phyloP scores from a whole-genome alignment of 2,113 vertebrate genomes.

The Prietella phreatophila region DNA sequence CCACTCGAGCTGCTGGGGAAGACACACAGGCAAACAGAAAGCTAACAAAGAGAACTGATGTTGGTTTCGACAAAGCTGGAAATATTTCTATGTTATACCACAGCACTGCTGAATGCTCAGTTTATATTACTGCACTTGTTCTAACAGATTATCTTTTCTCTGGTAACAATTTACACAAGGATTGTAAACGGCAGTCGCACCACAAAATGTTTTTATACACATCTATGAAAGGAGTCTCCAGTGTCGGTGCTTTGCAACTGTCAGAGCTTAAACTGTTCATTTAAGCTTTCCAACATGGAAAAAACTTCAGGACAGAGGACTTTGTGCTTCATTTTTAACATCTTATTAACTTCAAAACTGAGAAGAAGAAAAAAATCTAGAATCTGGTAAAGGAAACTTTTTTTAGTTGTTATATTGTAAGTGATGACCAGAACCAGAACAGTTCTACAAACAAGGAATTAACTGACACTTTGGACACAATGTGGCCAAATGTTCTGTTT shows the following conservation, averaged over 20 bases:
- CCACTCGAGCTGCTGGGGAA: constrained; percentile 73
- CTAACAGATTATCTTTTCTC: not conserved
- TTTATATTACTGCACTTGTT: not conserved
- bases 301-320: not conserved
- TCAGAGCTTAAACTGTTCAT: not conserved
- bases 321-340: not conserved
- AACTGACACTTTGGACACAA: not conserved
- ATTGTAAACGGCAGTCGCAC: not conserved
- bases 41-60: not conserved
- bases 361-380: too few relatives aligned
- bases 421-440: too few relatives aligned
- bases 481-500: not conserved
- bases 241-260: not conserved
- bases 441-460: not conserved
- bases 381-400: too few relatives aligned
- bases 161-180: not conserved
- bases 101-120: not conserved
- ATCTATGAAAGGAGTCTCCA: not conserved
- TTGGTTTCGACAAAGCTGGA: not conserved
- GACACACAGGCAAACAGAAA: not conserved
- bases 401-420: too few relatives aligned
- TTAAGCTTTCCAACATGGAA: not conserved
- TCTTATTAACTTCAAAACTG: too few relatives aligned
- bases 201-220: too few relatives aligned
- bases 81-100: not conserved